Conservation (phyloP, 2,113 vertebrate genomes). For the Parotia lawesii region DNA sequence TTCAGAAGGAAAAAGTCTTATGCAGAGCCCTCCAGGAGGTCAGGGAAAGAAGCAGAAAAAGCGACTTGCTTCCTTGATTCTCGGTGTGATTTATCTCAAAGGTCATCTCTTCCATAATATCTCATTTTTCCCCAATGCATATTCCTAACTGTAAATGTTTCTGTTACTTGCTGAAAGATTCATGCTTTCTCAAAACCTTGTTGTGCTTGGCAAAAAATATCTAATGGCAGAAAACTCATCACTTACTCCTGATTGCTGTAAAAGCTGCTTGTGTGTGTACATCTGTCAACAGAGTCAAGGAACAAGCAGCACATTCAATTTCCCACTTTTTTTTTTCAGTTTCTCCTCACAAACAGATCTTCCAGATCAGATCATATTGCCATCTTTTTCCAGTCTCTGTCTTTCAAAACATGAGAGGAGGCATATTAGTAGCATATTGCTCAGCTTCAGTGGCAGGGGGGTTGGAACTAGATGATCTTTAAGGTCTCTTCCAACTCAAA, state of each 20-base stretch:
- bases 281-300: conserved; percentile 26
- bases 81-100: conserved; percentile 12
- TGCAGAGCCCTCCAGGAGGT: neutral
- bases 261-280: conserved; percentile 41
- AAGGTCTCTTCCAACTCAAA: neutral
- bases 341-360: neutral
- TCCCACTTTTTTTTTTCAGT: conserved; percentile 9
- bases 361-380: neutral
- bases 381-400: conserved; percentile 21
- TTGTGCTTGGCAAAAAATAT: conserved; percentile 54
- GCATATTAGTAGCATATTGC: neutral
- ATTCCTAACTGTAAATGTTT: conserved; percentile 45
- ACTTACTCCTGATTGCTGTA: conserved; percentile 53
- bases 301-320: conserved; percentile 43
- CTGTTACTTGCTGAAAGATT: conserved; percentile 44
- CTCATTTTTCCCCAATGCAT: conserved; percentile 31
- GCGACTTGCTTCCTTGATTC: conserved; percentile 13
- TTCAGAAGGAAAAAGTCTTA: neutral
- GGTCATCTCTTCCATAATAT: conserved; percentile 49
- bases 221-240: conserved; percentile 57
- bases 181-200: conserved; percentile 44
- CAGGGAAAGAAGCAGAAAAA: conserved; percentile 8
- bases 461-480: neutral
- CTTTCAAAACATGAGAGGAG: neutral
- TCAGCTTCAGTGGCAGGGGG: neutral